Evolutionary conservation across 2,797 vertebrate genomes (phyloP), one percentile per base, ranked within the genome.

Genomic region (Galaxias olidus): DNA sequence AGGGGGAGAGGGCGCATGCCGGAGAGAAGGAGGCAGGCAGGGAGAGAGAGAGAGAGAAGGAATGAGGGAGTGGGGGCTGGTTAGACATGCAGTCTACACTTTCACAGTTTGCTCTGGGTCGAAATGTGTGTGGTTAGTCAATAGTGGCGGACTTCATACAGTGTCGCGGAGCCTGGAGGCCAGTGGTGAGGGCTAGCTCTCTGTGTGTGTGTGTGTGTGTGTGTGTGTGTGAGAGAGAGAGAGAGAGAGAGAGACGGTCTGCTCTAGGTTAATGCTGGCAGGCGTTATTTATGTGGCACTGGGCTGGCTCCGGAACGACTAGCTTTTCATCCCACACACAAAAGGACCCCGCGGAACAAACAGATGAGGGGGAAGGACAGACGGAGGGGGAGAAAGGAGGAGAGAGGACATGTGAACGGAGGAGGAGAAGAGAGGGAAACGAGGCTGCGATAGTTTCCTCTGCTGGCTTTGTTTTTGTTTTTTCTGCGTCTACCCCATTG

Each of bases 91-190:
- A 59, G 70, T 89, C 83, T 89, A 78, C 65, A 69, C 81, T 88
- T 88, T 89, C 83, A 87, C 78, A 73, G 79, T 80, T 84, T 84
- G 76, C 81, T 77, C 77, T 56, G 58, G 72, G 73, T 73, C 81
- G 80, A 89, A 88, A 86, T 78, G 82, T 84, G 82, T 83, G 81
- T 89, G 30, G 30, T 84, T 80, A 66, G 81, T 85, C 81, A 88
- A 72, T 56, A 55, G n/a, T 77, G 72, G 49, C 42, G 61, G 81
- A 80, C 78, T 80, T 77, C 59, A 74, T 66, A 73, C 42, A 49
- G 61, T 48, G 45, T 47, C 41, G 59, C 19, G 14, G 58, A 57
- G 43, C 48, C 46, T 30, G 48, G 18, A 45, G 18, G 65, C 50
- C 61, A 14, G n/a, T 53, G 17, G 43, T 50, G 57, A 15, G 52